These are phyloP conservation scores for Brachionus rotundiformis DNA, from an alignment of 1,140 invertebrate genomes.

Conservation along the genomic window DNA sequence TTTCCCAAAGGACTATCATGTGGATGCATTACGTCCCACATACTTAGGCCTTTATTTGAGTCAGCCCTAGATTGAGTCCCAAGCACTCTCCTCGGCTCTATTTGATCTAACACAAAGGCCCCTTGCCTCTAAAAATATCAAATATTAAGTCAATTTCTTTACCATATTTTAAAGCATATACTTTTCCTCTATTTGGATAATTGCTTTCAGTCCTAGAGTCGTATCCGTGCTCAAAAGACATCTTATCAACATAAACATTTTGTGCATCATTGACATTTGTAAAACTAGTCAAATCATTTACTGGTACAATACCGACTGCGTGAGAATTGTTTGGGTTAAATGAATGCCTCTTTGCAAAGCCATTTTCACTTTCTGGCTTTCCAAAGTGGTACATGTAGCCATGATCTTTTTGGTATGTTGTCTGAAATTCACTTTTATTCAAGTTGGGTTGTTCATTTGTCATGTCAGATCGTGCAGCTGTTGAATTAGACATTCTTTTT, in stretches of 20 bases:
- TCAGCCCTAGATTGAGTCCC: neutral
- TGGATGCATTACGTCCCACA: slow-evolving; percentile 52
- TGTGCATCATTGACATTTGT: slow-evolving; percentile 4
- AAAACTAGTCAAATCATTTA: slow-evolving; percentile 48
- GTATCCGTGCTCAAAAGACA: slow-evolving; percentile 48
- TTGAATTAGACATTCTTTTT: neutral
- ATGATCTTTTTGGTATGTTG: slow-evolving; percentile 49
- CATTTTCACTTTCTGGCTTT: neutral
- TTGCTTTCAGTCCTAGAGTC: slow-evolving; percentile 29
- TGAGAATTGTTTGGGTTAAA: slow-evolving; percentile 32
- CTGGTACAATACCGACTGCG: slow-evolving; percentile 36
- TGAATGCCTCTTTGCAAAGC: slow-evolving; percentile 1
- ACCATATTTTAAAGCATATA: neutral
- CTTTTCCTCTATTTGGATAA: slow-evolving; percentile 48
- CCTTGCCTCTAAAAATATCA: slow-evolving; percentile 22
- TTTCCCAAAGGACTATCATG: neutral
- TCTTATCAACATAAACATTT: slow-evolving; percentile 49
- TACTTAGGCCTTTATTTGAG: neutral
- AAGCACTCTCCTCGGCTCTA: neutral
- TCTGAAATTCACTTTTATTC: slow-evolving; percentile 43
- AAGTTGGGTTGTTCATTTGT: neutral
- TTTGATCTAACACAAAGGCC: slow-evolving; percentile 40
- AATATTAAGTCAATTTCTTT: neutral
- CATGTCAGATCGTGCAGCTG: neutral
- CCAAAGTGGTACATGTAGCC: slow-evolving; percentile 28